phyloP scores from a whole-genome alignment of 2,113 vertebrate species.

The Megaptera novaeangliae region DNA sequence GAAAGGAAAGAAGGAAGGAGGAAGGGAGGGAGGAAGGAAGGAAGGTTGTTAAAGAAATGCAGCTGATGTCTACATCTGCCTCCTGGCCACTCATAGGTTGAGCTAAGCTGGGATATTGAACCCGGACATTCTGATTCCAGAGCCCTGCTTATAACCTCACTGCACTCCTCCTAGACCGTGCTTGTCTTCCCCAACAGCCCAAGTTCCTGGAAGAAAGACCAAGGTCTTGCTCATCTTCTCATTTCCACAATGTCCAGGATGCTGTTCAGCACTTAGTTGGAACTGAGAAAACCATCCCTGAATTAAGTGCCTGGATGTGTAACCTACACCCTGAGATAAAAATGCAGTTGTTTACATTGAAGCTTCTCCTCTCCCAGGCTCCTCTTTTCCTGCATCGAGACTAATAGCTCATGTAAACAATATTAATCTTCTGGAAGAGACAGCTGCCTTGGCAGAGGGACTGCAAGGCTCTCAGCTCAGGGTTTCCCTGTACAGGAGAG shows the following conservation, averaged over 20 bases:
- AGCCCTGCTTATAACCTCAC: not conserved
- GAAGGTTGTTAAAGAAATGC: not conserved
- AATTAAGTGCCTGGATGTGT: not conserved
- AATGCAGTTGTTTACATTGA: slow-evolving; percentile 26
- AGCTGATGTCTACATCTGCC: not conserved
- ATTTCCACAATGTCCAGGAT: not conserved
- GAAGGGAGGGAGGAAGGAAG: not conserved
- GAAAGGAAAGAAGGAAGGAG: too few relatives aligned
- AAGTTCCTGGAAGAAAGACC: not conserved
- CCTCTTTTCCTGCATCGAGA: slow-evolving; percentile 1
- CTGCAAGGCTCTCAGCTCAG: not conserved
- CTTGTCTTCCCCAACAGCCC: not conserved
- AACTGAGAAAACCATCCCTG: not conserved
- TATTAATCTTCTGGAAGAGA: slow-evolving; percentile 53
- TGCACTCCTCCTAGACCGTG: not conserved
- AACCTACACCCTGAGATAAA: not conserved
- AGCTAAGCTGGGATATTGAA: not conserved
- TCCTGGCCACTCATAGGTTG: not conserved
- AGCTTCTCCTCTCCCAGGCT: not conserved
- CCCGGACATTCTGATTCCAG: not conserved
- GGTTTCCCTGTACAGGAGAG: not conserved
- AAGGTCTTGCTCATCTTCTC: not conserved
- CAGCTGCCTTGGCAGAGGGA: not conserved
- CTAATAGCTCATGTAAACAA: slow-evolving; percentile 20
- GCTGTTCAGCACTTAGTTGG: not conserved